These are phyloP conservation scores for Paedocypris sp. DNA, from an alignment of 2,113 vertebrate genomes.

Conservation along the genomic window DNA sequence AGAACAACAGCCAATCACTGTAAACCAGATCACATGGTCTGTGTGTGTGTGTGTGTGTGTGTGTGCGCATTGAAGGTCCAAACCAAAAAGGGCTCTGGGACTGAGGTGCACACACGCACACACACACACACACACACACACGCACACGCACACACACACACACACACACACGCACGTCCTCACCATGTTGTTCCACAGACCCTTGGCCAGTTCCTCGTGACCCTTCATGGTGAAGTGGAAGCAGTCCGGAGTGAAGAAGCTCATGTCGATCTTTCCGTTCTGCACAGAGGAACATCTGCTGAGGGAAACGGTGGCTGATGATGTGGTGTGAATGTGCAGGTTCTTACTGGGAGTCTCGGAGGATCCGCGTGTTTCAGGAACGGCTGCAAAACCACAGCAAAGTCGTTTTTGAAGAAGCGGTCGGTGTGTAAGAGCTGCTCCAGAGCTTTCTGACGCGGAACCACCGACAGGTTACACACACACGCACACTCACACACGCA, in stretches of 20 bases:
- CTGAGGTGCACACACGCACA: too few species aligned
- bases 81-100: too few species aligned
- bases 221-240: constrained; percentile 73
- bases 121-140: too few species aligned
- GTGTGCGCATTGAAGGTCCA: too few species aligned
- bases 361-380: constrained; percentile 59
- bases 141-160: too few species aligned
- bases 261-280: constrained; percentile 63
- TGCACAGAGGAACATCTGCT: constrained; percentile 33
- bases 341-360: constrained; percentile 55
- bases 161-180: too few species aligned
- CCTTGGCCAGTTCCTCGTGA: constrained; percentile 67
- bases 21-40: too few species aligned
- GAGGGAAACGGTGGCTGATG: not conserved
- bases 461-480: too few species aligned
- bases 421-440: constrained; percentile 55
- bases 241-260: constrained; percentile 68
- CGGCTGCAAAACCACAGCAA: constrained; percentile 67
- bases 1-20: too few species aligned
- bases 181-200: constrained; percentile 76
- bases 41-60: too few species aligned
- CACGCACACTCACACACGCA: too few species aligned
- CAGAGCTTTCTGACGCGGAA: constrained; percentile 52
- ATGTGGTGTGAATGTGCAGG: not conserved
- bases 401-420: constrained; percentile 60